phyloP scores from a whole-genome alignment of 2,113 vertebrate species.

The Bambusicola thoracicus region DNA sequence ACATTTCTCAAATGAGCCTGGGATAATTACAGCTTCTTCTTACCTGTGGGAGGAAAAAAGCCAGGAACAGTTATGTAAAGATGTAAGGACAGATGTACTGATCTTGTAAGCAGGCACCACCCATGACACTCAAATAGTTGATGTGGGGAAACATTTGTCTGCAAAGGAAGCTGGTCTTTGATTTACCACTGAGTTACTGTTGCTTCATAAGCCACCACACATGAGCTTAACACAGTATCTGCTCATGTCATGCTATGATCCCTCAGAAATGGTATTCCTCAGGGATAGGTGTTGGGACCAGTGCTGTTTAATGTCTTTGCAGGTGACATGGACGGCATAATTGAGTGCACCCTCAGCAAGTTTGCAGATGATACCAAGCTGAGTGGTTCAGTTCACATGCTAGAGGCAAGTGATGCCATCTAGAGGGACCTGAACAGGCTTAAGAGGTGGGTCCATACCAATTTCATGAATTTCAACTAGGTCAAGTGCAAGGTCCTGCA shows the following conservation, averaged over 20 bases:
- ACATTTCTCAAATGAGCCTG: background rate
- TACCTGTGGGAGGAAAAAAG: background rate
- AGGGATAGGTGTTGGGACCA: too few relatives aligned
- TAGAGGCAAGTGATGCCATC: too few relatives aligned
- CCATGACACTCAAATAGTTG: slow-evolving; percentile 30
- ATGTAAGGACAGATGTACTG: slow-evolving; percentile 58
- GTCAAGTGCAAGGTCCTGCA: too few relatives aligned
- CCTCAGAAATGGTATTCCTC: background rate
- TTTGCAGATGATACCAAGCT: too few relatives aligned
- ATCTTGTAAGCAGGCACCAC: slow-evolving; percentile 38
- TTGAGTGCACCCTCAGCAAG: too few relatives aligned
- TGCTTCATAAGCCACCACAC: background rate
- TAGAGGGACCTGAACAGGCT: too few relatives aligned
- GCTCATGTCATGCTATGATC: background rate
- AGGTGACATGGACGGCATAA: too few relatives aligned
- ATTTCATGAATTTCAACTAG: too few relatives aligned
- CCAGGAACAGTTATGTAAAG: slow-evolving; percentile 50
- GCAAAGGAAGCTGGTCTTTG: background rate
- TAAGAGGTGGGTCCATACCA: too few relatives aligned
- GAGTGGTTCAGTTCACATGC: too few relatives aligned
- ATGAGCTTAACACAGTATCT: background rate
- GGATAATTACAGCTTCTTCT: slow-evolving; percentile 3
- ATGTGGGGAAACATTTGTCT: slow-evolving; percentile 30
- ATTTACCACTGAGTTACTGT: background rate
- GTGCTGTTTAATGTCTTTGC: too few relatives aligned